Evolutionary conservation across 2,797 vertebrate species (phyloP).

Genomic region (Nothura maculosa): DNA sequence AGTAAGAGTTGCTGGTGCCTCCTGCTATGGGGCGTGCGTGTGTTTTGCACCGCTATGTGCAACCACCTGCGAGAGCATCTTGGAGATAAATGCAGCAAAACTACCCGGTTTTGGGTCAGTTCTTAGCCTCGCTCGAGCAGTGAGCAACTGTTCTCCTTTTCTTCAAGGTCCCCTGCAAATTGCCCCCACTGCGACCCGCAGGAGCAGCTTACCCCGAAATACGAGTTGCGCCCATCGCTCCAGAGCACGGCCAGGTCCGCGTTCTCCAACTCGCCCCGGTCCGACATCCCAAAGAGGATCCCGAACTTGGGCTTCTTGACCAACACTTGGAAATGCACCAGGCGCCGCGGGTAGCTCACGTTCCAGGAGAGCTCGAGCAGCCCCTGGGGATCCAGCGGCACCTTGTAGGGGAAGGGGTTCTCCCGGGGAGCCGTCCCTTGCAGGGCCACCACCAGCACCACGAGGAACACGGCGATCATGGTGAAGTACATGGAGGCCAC

Average conservation of each 20-base stretch:
- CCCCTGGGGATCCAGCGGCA: conserved; percentile 89
- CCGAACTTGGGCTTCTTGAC: conserved; percentile 82
- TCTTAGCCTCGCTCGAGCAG: neutral
- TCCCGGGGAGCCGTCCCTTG: conserved; percentile 75
- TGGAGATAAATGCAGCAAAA: neutral
- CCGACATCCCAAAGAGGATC: conserved; percentile 93
- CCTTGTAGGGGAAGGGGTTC: conserved; percentile 85
- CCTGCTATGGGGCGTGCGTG: rapidly evolving
- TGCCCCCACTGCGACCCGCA: no score
- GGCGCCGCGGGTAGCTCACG: conserved; percentile 87
- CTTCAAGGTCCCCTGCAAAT: no score
- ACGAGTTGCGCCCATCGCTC: conserved; percentile 84
- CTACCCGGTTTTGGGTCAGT: neutral
- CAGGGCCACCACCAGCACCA: conserved; percentile 92
- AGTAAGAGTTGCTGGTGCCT: neutral
- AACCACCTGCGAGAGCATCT: neutral
- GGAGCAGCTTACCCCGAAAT: conserved; percentile 83
- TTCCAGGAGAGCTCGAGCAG: conserved; percentile 92
- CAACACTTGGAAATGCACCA: conserved; percentile 87
- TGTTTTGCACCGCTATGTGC: no score
- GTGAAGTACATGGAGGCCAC: conserved; percentile 92
- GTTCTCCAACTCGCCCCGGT: conserved; percentile 88
- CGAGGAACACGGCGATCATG: conserved; percentile 86
- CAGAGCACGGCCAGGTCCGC: conserved; percentile 93
- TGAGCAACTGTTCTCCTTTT: neutral